These are phyloP conservation scores for Peromyscus eremicus DNA, from an alignment of 2,797 vertebrate genomes.

Conservation along the genomic window DNA sequence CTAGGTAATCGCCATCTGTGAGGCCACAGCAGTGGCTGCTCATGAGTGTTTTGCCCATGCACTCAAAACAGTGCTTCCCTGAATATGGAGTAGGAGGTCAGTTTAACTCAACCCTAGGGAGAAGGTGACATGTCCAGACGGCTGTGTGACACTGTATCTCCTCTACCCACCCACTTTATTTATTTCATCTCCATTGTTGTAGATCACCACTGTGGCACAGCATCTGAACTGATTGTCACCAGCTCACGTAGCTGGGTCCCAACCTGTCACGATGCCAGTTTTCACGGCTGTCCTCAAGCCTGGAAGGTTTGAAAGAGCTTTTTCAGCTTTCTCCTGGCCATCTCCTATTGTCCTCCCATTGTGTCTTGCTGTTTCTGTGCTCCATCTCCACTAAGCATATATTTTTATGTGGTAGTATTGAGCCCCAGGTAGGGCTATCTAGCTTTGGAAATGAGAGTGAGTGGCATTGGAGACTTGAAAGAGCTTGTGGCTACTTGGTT, in stretches of 20 bases:
- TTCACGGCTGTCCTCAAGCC: not conserved
- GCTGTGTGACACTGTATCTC: not conserved
- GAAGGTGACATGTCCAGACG: not conserved
- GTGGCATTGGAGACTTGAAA: not conserved
- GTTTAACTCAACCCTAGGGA: not conserved
- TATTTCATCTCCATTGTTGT: not conserved
- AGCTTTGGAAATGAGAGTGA: not conserved
- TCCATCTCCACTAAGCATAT: too few species aligned
- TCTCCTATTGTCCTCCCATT: not conserved
- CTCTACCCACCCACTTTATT: not conserved
- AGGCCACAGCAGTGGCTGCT: not conserved
- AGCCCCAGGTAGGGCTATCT: not conserved
- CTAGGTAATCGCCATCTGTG: not conserved
- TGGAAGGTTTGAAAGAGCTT: not conserved
- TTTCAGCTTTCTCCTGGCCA: not conserved
- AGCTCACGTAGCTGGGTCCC: not conserved
- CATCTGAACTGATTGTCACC: not conserved
- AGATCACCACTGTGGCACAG: not conserved
- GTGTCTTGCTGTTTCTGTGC: not conserved
- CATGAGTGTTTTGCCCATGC: not conserved
- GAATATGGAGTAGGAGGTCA: not conserved
- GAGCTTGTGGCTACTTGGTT: not conserved
- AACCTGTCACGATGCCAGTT: not conserved
- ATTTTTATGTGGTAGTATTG: not conserved
- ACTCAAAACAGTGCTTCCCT: not conserved